phyloP scores from a whole-genome alignment of 2,113 vertebrate species.

The Cyprinodon tularosa region DNA sequence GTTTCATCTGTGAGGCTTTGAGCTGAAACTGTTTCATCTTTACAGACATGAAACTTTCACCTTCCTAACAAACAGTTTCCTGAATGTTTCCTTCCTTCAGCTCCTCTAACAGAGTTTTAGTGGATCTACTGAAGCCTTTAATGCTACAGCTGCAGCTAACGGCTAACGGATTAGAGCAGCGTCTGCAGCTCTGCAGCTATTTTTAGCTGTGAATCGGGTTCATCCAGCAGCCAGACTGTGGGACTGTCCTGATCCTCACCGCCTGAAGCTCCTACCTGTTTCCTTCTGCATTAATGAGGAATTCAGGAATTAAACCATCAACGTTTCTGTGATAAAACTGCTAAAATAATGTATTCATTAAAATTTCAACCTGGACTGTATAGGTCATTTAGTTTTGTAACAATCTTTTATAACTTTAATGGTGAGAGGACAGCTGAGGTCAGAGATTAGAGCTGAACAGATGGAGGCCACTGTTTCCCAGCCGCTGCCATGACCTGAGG shows the following conservation, averaged over 20 bases:
- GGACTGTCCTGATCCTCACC: no score
- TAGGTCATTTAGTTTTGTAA: conserved; percentile 7
- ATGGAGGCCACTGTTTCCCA: conserved; percentile 26
- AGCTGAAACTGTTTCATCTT: no score
- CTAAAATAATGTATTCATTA: not conserved
- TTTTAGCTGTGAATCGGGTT: not conserved
- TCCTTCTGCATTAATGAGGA: no score
- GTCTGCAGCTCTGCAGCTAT: not conserved
- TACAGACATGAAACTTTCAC: no score
- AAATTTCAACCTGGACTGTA: not conserved
- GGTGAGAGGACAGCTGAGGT: conserved; percentile 43
- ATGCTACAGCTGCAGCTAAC: not conserved
- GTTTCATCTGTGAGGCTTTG: no score
- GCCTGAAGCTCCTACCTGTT: no score
- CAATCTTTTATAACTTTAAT: conserved; percentile 26
- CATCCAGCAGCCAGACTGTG: not conserved
- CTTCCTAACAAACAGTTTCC: no score
- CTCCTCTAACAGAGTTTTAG: no score
- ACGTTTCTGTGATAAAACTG: no score
- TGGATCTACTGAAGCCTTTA: no score
- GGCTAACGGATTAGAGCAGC: not conserved
- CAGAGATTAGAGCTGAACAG: conserved; percentile 52
- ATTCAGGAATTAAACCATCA: no score
- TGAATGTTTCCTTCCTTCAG: no score
- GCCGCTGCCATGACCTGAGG: conserved; percentile 26